Conservation (phyloP, 2,113 vertebrate genomes). For the Genyomyrus donnyi region DNA sequence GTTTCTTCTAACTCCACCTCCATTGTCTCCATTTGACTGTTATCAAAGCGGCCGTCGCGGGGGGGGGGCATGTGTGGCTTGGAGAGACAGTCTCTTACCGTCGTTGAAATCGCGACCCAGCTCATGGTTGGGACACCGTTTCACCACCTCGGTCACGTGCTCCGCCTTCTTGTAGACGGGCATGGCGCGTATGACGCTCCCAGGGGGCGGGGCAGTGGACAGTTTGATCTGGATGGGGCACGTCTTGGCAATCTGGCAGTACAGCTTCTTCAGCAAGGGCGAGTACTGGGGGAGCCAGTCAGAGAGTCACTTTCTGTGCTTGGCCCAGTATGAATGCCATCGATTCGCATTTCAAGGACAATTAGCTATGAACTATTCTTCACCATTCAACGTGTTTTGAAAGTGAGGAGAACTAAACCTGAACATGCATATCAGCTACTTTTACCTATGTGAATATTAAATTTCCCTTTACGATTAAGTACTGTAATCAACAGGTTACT, state of each 20-base stretch:
- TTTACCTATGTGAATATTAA: background rate
- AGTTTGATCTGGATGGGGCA: constrained; percentile 97
- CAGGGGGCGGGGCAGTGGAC: constrained; percentile 71
- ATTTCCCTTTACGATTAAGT: background rate
- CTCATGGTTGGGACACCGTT: constrained; percentile 95
- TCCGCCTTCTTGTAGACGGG: constrained; percentile 96
- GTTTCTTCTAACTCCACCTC: background rate
- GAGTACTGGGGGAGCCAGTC: constrained; percentile 72
- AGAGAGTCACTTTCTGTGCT: background rate
- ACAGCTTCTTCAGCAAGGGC: constrained; percentile 92
- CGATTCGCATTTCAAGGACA: background rate
- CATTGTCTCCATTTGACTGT: background rate
- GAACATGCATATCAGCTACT: background rate
- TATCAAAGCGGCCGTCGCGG: background rate
- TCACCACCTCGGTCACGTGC: constrained; percentile 94
- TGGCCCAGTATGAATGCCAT: background rate
- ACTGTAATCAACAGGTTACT: background rate
- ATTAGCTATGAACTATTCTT: background rate
- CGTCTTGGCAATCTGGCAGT: constrained; percentile 97
- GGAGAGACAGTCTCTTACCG: constrained; percentile 53
- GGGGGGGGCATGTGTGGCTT: background rate
- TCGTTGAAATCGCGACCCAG: constrained; percentile 93
- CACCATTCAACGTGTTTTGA: background rate
- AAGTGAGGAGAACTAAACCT: background rate
- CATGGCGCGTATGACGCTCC: constrained; percentile 89